Percentiles rank a stretch among this genome's conserved stretches.
phyloP scores from a whole-genome alignment of 1,140 invertebrate genomes.

The Metaphire vulgaris region DNA sequence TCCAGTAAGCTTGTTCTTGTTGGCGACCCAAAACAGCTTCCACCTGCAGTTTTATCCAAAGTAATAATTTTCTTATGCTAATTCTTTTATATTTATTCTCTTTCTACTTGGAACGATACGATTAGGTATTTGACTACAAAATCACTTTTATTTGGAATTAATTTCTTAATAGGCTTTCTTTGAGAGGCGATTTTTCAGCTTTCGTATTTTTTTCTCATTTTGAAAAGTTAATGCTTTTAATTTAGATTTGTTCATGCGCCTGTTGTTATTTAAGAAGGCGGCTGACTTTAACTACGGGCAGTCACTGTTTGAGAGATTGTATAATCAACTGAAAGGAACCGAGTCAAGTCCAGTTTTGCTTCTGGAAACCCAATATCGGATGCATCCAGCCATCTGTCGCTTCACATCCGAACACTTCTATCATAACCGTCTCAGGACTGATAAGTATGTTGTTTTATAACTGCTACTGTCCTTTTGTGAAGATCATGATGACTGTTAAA shows the following conservation, averaged over 20 bases:
- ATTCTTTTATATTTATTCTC: no score
- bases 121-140: no score
- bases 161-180: no score
- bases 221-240: no score
- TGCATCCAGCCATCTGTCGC: slow-evolving; percentile 40
- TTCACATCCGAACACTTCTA: slow-evolving; percentile 42
- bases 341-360: slow-evolving; percentile 34
- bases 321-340: slow-evolving; percentile 33
- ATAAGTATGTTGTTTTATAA: slow-evolving; percentile 32
- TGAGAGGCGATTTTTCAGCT: no score
- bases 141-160: no score
- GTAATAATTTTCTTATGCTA: no score
- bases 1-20: slow-evolving; percentile 42
- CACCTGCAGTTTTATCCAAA: slow-evolving; percentile 43
- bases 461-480: not conserved
- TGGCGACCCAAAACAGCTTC: slow-evolving; percentile 46
- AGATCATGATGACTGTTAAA: no score
- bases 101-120: no score
- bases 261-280: slow-evolving; percentile 39
- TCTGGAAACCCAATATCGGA: slow-evolving; percentile 43
- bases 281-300: slow-evolving; percentile 36
- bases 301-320: slow-evolving; percentile 45
- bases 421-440: slow-evolving; percentile 35
- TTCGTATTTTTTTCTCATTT: no score
- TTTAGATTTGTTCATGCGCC: no score